These are phyloP conservation scores for Drosophila siamana DNA, from an alignment of 2,888 invertebrate species.

Conservation along the genomic window DNA sequence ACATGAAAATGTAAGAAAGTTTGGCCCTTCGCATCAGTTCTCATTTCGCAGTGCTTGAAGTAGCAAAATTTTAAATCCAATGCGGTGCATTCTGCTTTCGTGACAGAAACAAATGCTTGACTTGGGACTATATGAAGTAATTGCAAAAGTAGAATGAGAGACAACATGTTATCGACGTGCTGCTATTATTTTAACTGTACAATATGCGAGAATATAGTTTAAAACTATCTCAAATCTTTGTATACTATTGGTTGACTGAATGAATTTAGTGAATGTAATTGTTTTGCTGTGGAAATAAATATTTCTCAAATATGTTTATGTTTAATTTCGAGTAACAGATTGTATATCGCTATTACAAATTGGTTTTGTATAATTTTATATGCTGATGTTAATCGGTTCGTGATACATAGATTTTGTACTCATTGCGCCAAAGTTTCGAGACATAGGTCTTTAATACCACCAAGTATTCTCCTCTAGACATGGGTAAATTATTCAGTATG, in stretches of 20 bases:
- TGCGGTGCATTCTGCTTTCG: constrained; percentile 33
- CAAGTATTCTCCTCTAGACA: constrained; percentile 50
- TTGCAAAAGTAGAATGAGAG: neutral
- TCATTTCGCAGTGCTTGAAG: constrained; percentile 44
- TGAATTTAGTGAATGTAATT: neutral
- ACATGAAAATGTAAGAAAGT: constrained; percentile 30
- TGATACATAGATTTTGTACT: constrained; percentile 24
- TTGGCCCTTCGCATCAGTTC: neutral
- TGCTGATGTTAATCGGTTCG: constrained; percentile 19
- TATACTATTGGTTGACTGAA: neutral
- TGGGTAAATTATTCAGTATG: constrained; percentile 25
- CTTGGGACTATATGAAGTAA: neutral
- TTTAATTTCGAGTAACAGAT: neutral
- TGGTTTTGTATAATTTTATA: neutral
- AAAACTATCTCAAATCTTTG: neutral
- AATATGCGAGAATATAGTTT: neutral
- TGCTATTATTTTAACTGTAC: neutral
- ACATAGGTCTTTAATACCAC: constrained; percentile 13
- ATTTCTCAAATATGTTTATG: neutral
- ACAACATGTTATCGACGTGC: neutral
- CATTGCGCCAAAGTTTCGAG: constrained; percentile 20
- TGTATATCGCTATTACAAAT: neutral
- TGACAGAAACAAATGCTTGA: neutral
- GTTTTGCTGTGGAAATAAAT: neutral
- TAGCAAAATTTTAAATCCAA: constrained; percentile 28